phyloP scores from a whole-genome alignment of 2,113 vertebrate genomes.

The Sapayoa aenigma region DNA sequence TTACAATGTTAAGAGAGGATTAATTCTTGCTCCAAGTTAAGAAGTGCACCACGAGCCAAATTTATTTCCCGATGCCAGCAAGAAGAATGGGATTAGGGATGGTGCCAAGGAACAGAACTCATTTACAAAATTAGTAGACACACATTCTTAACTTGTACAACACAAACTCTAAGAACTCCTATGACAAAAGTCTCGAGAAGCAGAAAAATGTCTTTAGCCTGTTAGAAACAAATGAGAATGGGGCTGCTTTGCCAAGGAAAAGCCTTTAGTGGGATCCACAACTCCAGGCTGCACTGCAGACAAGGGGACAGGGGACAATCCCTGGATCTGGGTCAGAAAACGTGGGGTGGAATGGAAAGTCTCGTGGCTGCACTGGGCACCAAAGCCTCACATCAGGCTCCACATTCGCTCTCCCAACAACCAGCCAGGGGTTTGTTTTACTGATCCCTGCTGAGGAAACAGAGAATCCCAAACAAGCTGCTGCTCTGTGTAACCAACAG shows the following conservation, averaged over 20 bases:
- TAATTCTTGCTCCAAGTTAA: conserved; percentile 8
- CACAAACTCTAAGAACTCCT: background rate
- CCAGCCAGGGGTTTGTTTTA: background rate
- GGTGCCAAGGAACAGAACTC: background rate
- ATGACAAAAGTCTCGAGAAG: background rate
- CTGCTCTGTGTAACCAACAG: background rate
- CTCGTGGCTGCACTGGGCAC: background rate
- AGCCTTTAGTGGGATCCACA: background rate
- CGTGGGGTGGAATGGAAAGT: background rate
- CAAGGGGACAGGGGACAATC: background rate
- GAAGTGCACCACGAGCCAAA: background rate
- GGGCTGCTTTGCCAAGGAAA: background rate
- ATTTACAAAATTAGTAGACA: background rate
- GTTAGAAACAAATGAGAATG: background rate
- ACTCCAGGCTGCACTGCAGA: background rate
- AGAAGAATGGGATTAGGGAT: background rate
- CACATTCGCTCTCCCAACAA: background rate
- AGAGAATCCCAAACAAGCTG: background rate
- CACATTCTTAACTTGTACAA: background rate
- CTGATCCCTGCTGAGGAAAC: background rate
- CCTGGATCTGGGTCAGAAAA: background rate
- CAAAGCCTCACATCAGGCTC: background rate
- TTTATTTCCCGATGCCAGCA: background rate
- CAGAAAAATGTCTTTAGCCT: background rate
- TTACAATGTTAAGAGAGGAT: background rate